Conservation (phyloP, 2,113 vertebrate species). For the Synchiropus splendidus region DNA sequence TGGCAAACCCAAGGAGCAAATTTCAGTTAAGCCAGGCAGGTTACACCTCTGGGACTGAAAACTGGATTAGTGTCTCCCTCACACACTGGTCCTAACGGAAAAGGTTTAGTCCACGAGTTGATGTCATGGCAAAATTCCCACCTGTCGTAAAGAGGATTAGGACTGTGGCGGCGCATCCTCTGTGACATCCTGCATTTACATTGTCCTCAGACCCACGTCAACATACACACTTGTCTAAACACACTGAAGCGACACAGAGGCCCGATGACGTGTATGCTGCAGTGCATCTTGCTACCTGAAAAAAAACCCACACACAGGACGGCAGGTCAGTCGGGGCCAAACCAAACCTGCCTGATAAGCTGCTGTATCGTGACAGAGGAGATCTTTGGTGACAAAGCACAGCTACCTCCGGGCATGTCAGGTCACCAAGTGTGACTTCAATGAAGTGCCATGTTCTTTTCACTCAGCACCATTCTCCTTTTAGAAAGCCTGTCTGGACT, state of each 20-base stretch:
- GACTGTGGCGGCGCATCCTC: conserved; percentile 7
- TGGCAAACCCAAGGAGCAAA: conserved; percentile 1
- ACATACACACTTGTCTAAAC: neutral
- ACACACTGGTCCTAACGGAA: conserved; percentile 7
- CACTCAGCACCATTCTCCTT: conserved; percentile 24
- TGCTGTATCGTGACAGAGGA: conserved; percentile 33
- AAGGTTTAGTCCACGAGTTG: conserved; percentile 27
- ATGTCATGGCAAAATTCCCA: conserved; percentile 41
- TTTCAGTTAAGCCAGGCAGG: conserved; percentile 1
- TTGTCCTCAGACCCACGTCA: neutral
- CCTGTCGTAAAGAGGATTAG: conserved; percentile 46
- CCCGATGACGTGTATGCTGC: too few species aligned
- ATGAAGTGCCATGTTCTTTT: conserved; percentile 33
- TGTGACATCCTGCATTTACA: conserved; percentile 4
- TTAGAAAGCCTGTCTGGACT: conserved; percentile 27
- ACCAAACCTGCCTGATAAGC: conserved; percentile 7
- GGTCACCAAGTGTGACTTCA: conserved; percentile 27
- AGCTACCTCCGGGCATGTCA: conserved; percentile 32
- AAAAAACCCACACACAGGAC: too few species aligned
- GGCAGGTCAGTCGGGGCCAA: too few species aligned
- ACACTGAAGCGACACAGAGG: neutral
- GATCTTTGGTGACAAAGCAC: conserved; percentile 37
- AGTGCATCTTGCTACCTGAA: too few species aligned
- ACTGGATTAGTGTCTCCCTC: conserved; percentile 24
- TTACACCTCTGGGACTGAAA: conserved; percentile 18